These are phyloP conservation scores for Dunckerocampus dactyliophorus DNA, from an alignment of 2,113 vertebrate species.

Conservation along the genomic window DNA sequence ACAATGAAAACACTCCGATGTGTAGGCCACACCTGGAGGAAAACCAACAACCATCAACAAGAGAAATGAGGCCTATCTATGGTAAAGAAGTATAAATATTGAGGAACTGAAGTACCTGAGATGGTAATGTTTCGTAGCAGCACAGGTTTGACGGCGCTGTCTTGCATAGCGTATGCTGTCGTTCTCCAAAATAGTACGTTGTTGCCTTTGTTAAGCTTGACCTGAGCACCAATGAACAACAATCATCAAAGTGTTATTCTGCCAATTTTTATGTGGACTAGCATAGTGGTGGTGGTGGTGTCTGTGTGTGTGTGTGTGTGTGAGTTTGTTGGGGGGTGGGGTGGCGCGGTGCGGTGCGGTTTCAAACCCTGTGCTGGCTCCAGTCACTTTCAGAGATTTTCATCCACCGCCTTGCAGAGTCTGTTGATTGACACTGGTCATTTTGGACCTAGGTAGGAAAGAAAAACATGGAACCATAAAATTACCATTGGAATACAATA, in stretches of 20 bases:
- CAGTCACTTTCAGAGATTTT: slow-evolving; percentile 81
- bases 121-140: slow-evolving; percentile 85
- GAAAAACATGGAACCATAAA: neutral
- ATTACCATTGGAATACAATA: no score
- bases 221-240: slow-evolving; percentile 56
- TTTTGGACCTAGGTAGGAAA: slow-evolving; percentile 82
- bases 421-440: slow-evolving; percentile 90
- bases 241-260: no score
- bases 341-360: no score
- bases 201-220: slow-evolving; percentile 81
- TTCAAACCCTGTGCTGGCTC: slow-evolving; percentile 80
- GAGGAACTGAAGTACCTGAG: slow-evolving; percentile 74
- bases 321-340: no score
- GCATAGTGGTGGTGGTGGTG: no score
- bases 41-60: neutral
- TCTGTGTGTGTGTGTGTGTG: no score
- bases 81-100: no score
- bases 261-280: no score
- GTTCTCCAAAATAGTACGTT: slow-evolving; percentile 94
- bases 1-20: slow-evolving; percentile 95
- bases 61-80: neutral
- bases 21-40: slow-evolving; percentile 84
- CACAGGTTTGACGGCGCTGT: slow-evolving; percentile 79
- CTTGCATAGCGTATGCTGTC: slow-evolving; percentile 75
- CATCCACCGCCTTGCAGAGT: slow-evolving; percentile 83